Base-by-base conservation (phyloP, 64 coral and sea anemone genomes). In the Montipora foliosa region DNA sequence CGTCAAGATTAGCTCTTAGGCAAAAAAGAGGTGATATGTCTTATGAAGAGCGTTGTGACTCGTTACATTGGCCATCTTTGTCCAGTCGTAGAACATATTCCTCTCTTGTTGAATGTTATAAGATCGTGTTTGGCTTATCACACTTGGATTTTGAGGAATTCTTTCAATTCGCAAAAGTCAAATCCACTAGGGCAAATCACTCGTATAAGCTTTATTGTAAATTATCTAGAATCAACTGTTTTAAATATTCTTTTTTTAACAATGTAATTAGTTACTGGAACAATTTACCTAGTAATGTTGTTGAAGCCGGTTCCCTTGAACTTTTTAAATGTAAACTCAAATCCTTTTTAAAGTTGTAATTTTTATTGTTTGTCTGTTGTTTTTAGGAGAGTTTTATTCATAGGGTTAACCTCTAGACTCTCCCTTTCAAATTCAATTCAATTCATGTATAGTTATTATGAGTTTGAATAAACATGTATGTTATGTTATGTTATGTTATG, bases 11-110 rank as follows among this genome's bases (percentile, higher is more conserved):
- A 13, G 81, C 81, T 5, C 71, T 85, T 16, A 15, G 62, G 62
- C 49, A 84, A 61, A 84, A 84, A 84, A 57, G 81, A 84, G 81
- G 81, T 67, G 83, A 87, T 69, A 87, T 87, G 83, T 68, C 83
- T 70, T 87, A 87, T 87, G 83, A 71, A 67, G 83, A 87, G 45
- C 83, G 83, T 87, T 87, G 83, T 70, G 44, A 70, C 83, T 44
- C 70, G 67, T 68, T 87, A 87, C 60, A 62, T 69, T 71, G 83
- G 83, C 83, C 83, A 87, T 49, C 83, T 69, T 70, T 67, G 55
- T 45, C 60, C 60, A 87, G 83, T 66, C 62, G 62, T 87, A 87
- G 83, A 46, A 47, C 60, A 87, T 87, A 87, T 67, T 87, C n/a
- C 60, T 87, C 64, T 69, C 83, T 70, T 87, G 83, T 87, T 8